phyloP scores from a whole-genome alignment of 2,888 invertebrate species.

The Cecidostiba fungosa region DNA sequence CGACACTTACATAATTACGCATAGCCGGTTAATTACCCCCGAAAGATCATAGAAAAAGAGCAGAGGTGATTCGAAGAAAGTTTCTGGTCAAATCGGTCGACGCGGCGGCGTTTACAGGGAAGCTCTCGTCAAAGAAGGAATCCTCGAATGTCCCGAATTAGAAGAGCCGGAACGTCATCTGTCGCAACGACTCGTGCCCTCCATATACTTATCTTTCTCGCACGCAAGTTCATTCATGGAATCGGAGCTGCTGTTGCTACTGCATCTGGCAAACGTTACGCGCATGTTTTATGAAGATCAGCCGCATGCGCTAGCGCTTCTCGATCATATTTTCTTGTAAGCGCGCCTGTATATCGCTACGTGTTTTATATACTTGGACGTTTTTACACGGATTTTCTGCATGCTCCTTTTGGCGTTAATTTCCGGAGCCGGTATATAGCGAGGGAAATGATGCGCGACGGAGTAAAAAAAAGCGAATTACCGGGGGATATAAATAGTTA shows the following conservation, averaged over 20 bases:
- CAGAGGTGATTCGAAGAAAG: constrained; percentile 56
- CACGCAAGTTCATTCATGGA: constrained; percentile 59
- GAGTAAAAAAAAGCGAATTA: constrained; percentile 23
- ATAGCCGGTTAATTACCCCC: constrained; percentile 39
- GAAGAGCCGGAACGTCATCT: constrained; percentile 61
- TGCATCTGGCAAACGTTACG: constrained; percentile 63
- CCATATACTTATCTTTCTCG: constrained; percentile 42
- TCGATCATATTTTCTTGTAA: constrained; percentile 40
- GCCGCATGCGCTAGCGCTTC: neutral
- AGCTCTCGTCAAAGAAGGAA: constrained; percentile 57
- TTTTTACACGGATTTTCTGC: neutral
- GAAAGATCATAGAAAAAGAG: neutral
- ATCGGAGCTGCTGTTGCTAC: constrained; percentile 25
- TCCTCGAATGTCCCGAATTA: constrained; percentile 62
- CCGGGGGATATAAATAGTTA: neutral
- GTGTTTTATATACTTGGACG: neutral
- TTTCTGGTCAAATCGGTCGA: constrained; percentile 28
- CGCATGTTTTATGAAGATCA: constrained; percentile 28
- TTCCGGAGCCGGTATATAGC: neutral
- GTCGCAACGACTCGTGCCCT: constrained; percentile 47
- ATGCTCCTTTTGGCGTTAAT: neutral
- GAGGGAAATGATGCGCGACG: neutral
- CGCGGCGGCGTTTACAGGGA: neutral
- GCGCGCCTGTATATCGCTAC: constrained; percentile 2
- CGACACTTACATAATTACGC: constrained; percentile 44